These are phyloP conservation scores for Plectropomus leopardus DNA, from an alignment of 2,113 vertebrate genomes.

Conservation along the genomic window DNA sequence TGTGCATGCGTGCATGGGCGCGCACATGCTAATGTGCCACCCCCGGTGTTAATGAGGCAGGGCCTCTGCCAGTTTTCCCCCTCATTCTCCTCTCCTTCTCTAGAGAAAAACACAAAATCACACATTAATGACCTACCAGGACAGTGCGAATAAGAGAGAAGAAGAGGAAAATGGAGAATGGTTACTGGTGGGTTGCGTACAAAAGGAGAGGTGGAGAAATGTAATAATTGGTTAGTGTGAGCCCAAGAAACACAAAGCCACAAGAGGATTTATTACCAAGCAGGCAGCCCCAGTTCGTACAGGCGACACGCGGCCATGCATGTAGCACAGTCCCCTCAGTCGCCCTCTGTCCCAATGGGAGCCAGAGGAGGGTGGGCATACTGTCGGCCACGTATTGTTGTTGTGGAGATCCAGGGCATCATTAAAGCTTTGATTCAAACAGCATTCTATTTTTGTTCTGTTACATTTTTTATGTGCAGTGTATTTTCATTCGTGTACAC, in stretches of 20 bases:
- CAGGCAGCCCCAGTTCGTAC: constrained; percentile 7
- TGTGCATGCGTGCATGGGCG: constrained; percentile 21
- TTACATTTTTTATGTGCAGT: neutral
- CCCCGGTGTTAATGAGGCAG: constrained; percentile 64
- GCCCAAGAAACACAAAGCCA: constrained; percentile 8
- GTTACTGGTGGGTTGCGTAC: constrained; percentile 6
- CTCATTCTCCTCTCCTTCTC: constrained; percentile 30
- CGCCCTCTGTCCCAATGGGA: constrained; percentile 21
- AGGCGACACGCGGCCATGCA: constrained; percentile 5
- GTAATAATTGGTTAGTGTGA: constrained; percentile 58
- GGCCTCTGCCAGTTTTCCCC: constrained; percentile 18
- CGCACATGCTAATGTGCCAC: constrained; percentile 46
- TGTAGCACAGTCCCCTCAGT: constrained; percentile 21
- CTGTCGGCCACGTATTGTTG: neutral
- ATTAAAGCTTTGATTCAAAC: constrained; percentile 4
- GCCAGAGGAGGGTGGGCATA: constrained; percentile 6
- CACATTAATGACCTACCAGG: constrained; percentile 62
- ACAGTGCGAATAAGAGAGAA: constrained; percentile 50
- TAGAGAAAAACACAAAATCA: constrained; percentile 62
- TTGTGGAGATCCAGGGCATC: neutral
- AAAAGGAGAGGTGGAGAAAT: constrained; percentile 34
- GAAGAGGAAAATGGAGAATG: constrained; percentile 19
- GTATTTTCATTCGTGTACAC: neutral
- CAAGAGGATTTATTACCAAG: constrained; percentile 41
- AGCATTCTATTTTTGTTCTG: neutral